Evolutionary conservation across 1,140 invertebrate species (phyloP), one percentile per base, ranked within the genome.

Genomic region (Drosophila mojavensis): DNA sequence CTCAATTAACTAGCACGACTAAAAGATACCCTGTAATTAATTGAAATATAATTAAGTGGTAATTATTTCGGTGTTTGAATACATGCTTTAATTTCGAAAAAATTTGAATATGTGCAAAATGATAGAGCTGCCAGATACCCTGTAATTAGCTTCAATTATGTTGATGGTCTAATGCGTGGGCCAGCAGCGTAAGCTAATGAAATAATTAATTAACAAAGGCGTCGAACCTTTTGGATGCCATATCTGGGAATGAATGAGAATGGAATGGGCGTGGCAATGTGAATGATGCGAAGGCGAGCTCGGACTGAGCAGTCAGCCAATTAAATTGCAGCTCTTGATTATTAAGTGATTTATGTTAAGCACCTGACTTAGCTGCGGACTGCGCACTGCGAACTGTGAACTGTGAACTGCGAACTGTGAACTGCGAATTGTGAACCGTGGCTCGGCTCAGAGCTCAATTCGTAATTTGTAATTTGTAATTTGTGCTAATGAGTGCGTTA

Each of bases 401-500:
- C 11, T 11, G 11, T 4, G 43, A 15, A 15, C 43, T 30, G 43
- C 7, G 43, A 48, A 60, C 56, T 24, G 56, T 3, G 17, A 20
- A 26, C 17, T 36, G 39, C n/a, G 24, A 4, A 45, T 3, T 11
- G 11, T 4, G 43, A 15, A 15, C 43, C 43, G 43, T 15, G n/a
- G 43, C 48, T 55, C 61, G 64, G 74, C 79, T 59, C 66, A 55
- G 68, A 75, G 79, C 83, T 86, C 76, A 88, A 88, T 88, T 81
- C 75, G 82, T 81, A 85, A 84, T 88, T 81, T 79, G 82, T 81
- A 85, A 84, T 85, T 85, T 79, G 82, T 88, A 86, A 86, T 86
- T 86, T 86, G 83, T 86, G 83, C 83, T 88, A 86, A 86, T 86
- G 83, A 86, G 83, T 88, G 83, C 84, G 83, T 86, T 88, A 82